phyloP scores from a whole-genome alignment of 2,888 invertebrate species.

The Nomada fucata region DNA sequence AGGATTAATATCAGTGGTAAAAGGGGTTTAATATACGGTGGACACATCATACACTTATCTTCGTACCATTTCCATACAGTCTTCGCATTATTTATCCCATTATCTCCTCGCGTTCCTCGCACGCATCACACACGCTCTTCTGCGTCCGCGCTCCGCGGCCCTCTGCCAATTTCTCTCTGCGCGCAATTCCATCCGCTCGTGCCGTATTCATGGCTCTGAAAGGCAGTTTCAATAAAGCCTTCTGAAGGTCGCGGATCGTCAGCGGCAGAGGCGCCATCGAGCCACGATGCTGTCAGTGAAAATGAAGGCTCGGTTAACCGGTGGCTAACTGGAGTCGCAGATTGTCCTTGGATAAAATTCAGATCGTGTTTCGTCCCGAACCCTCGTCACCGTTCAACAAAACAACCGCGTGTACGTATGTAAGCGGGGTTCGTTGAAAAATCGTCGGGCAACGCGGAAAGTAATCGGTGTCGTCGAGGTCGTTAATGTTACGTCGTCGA shows the following conservation, averaged over 20 bases:
- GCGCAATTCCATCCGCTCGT: background rate
- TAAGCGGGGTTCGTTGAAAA: background rate
- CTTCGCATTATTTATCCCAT: background rate
- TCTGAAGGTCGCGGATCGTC: slow-evolving; percentile 26
- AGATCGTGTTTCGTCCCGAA: background rate
- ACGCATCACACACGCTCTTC: background rate
- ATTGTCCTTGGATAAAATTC: slow-evolving; percentile 46
- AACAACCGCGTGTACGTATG: background rate
- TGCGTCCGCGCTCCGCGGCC: background rate
- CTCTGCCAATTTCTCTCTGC: too few species aligned
- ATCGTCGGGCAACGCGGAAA: slow-evolving; percentile 29
- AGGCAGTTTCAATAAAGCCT: slow-evolving; percentile 44
- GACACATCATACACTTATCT: background rate
- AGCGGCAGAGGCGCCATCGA: slow-evolving; percentile 15
- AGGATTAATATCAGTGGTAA: too few species aligned
- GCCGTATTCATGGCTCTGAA: background rate
- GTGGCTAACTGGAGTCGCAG: slow-evolving; percentile 37
- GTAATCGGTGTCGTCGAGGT: slow-evolving; percentile 20
- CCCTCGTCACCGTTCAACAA: slow-evolving; percentile 26
- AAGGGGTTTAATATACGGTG: too few species aligned
- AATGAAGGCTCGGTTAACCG: slow-evolving; percentile 42
- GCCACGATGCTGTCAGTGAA: slow-evolving; percentile 33
- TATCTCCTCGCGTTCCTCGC: background rate
- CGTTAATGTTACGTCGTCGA: slow-evolving; percentile 3
- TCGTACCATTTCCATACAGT: background rate